Conservation (phyloP, 2,797 vertebrate species). For the Melanotaenia parkinsoni region DNA sequence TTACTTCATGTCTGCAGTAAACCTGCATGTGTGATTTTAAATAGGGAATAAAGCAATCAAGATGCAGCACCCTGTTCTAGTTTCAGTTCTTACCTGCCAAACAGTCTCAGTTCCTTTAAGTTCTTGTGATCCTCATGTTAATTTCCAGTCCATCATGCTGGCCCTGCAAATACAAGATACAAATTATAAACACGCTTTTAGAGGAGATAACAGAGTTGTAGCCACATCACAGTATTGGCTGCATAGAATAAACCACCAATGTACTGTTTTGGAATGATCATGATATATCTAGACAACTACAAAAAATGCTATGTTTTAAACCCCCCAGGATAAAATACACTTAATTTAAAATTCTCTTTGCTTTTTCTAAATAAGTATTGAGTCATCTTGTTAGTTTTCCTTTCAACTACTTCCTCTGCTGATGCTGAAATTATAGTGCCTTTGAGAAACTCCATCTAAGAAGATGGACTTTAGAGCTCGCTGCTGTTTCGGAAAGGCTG, state of each 20-base stretch:
- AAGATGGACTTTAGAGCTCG: constrained; percentile 32
- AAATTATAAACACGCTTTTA: constrained; percentile 30
- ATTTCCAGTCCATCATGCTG: constrained; percentile 55
- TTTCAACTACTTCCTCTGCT: constrained; percentile 61
- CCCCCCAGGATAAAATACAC: constrained; percentile 49
- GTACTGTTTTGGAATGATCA: constrained; percentile 47
- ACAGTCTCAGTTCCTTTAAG: constrained; percentile 67
- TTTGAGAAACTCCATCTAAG: constrained; percentile 53
- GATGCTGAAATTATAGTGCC: constrained; percentile 47
- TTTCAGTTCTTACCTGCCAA: constrained; percentile 76
- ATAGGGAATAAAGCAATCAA: background rate
- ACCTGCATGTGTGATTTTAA: background rate
- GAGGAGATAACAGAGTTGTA: constrained; percentile 29
- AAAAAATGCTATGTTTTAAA: constrained; percentile 47
- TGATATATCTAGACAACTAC: constrained; percentile 46
- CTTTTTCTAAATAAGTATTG: constrained; percentile 69
- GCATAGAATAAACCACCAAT: constrained; percentile 31
- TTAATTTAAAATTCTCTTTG: constrained; percentile 67
- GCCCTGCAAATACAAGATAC: constrained; percentile 63
- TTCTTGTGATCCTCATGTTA: constrained; percentile 71
- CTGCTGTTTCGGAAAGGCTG: constrained; percentile 35
- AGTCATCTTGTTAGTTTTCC: constrained; percentile 70
- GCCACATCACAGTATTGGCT: constrained; percentile 24
- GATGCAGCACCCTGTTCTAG: background rate
- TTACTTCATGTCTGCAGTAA: too few relatives aligned